Conservation (phyloP, 2,888 invertebrate genomes). For the Amiota communis region DNA sequence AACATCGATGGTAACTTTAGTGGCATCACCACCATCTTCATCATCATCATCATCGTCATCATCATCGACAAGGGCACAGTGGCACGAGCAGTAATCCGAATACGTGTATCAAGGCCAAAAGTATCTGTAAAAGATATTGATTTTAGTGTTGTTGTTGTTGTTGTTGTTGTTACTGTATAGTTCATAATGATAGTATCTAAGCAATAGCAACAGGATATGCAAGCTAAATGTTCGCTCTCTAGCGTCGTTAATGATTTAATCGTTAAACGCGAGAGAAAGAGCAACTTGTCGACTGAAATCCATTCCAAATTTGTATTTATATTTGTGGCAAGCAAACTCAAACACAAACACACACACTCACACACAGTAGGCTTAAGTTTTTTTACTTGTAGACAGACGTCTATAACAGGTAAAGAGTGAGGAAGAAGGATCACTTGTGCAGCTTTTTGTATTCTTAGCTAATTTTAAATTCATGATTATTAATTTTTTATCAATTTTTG, state of each 20-base stretch:
- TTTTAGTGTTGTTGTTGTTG: constrained; percentile 1
- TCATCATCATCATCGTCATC: too few relatives aligned
- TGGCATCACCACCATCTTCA: not conserved
- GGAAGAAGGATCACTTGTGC: too few relatives aligned
- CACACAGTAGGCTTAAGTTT: too few relatives aligned
- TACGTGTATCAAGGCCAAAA: constrained; percentile 4
- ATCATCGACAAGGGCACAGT: too few relatives aligned
- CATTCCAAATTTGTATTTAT: not conserved
- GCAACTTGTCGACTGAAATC: too few relatives aligned
- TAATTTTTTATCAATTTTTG: constrained; percentile 20
- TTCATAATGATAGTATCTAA: constrained; percentile 1
- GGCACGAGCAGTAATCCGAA: not conserved
- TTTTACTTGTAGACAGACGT: too few relatives aligned
- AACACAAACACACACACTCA: too few relatives aligned
- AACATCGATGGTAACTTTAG: not conserved
- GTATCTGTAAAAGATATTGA: constrained; percentile 24
- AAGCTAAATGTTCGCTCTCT: not conserved
- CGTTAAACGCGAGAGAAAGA: too few relatives aligned
- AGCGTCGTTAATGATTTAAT: too few relatives aligned
- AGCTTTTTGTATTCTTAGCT: not conserved
- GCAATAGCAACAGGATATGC: constrained; percentile 13
- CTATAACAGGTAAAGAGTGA: too few relatives aligned
- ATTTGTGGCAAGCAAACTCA: not conserved
- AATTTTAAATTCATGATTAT: constrained; percentile 21
- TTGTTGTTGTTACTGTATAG: not conserved